A percentile compares a stretch with the other conserved stretches of the same genome.
Evolutionary conservation across 2,113 vertebrate species (phyloP).

Genomic region (Tursiops truncatus): DNA sequence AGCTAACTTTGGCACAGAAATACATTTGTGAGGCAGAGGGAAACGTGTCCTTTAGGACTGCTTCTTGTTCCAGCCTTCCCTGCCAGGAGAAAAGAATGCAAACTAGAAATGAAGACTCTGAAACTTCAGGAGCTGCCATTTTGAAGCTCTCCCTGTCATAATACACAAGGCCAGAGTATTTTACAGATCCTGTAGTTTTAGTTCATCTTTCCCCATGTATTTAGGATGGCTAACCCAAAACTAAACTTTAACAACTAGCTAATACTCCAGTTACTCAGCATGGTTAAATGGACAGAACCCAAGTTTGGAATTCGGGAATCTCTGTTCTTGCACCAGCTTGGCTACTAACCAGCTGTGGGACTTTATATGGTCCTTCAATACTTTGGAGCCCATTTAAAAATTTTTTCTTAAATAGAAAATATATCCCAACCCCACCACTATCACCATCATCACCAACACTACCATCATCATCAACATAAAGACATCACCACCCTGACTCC

Average conservation of each 20-base stretch:
- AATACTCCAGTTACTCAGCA: not conserved
- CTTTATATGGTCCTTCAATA: not conserved
- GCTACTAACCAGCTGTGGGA: not conserved
- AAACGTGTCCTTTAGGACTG: not conserved
- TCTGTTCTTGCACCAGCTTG: not conserved
- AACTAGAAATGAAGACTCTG: conserved; percentile 7
- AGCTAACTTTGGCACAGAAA: conserved; percentile 38
- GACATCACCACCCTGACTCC: not conserved
- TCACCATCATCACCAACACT: not conserved
- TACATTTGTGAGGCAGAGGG: conserved; percentile 40
- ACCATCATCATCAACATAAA: not conserved
- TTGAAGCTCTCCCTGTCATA: not conserved
- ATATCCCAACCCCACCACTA: not conserved
- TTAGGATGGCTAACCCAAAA: not conserved
- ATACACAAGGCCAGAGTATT: not conserved
- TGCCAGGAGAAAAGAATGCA: conserved; percentile 28
- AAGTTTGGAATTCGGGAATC: not conserved
- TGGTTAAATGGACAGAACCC: not conserved
- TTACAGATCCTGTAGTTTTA: not conserved
- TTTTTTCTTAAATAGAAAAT: not conserved
- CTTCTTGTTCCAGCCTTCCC: conserved; percentile 30
- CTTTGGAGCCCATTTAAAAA: not conserved
- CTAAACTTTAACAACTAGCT: not conserved
- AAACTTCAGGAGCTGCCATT: not conserved
- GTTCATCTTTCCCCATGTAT: not conserved